Evolutionary conservation across 1,140 invertebrate genomes (phyloP).

Genomic region (Drosophila ironensis): DNA sequence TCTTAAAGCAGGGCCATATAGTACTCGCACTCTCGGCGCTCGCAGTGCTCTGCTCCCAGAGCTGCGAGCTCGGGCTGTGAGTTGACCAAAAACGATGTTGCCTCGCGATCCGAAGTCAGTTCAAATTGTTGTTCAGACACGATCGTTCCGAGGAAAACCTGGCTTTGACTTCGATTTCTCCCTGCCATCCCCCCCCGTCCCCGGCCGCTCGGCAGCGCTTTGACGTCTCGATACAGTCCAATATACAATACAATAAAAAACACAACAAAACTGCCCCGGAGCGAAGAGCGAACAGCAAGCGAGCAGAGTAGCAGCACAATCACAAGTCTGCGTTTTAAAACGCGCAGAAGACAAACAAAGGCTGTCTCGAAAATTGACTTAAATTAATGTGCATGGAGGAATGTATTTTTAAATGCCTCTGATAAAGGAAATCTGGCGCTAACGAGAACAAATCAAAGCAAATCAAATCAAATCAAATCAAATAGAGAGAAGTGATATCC

Average conservation of each 20-base stretch:
- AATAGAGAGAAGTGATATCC: no score
- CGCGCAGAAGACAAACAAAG: slow-evolving; percentile 39
- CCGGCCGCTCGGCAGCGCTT: background rate
- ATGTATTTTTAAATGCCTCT: slow-evolving; percentile 19
- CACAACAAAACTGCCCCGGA: slow-evolving; percentile 54
- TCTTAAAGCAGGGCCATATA: slow-evolving; percentile 48
- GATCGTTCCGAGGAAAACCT: slow-evolving; percentile 47
- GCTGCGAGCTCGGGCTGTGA: no score
- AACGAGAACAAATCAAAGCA: slow-evolving; percentile 10
- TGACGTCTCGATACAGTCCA: no score
- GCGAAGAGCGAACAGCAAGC: slow-evolving; percentile 47
- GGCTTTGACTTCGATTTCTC: slow-evolving; percentile 42
- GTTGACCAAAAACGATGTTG: slow-evolving; percentile 47
- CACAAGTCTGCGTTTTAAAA: slow-evolving; percentile 58
- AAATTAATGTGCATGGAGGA: slow-evolving; percentile 5
- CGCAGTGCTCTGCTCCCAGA: no score
- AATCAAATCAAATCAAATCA: no score
- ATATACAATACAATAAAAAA: no score
- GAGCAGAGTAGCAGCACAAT: slow-evolving; percentile 32
- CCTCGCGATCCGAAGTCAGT: slow-evolving; percentile 46
- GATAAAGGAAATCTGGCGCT: slow-evolving; percentile 14
- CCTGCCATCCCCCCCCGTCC: background rate
- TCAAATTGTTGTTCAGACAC: slow-evolving; percentile 58
- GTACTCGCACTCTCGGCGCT: slow-evolving; percentile 4
- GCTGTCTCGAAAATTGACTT: slow-evolving; percentile 24